Base-by-base conservation (phyloP, 2,797 vertebrate species). In the Coreius guichenoti region DNA sequence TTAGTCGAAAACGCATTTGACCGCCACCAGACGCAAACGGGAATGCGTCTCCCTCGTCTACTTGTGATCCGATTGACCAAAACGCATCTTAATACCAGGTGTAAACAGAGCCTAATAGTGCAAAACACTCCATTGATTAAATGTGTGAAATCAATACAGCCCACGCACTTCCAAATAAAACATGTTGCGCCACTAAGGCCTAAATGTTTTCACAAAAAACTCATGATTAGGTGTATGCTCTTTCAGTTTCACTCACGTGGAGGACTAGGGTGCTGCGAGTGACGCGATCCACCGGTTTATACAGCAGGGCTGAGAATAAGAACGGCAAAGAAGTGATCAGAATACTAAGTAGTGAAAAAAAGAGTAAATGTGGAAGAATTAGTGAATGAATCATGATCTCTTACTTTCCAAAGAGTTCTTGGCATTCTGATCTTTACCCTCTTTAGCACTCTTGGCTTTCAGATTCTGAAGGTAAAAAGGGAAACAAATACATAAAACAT, bases 221-320 rank as follows among this genome's bases (percentile, higher is more conserved):
- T 1, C 8, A 17, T 11, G 6, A 21, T 69, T 21, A 43, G n/a
- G 5, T 29, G 33, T 8, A 23, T 51, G 17, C 39, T 36, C 74
- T 68, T 67, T 81, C 4, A 69, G 43, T 33, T 80, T 80, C 14
- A 98, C 98, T 98, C 91, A 99, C 98, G 26, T 99, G 98, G 65
- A 99, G 93, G 21, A 99, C 98, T 81, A 99, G 93, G 0, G 98
- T 99, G 94, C 97, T 99, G 89, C 98, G 96, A 0, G 98, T 99
- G 89, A 99, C 98, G 86, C 97, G 94, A 93, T 99, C 98, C 93
- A 99, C 98, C 0, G 98, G 98, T 91, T 99, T 99, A 90, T 99
- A 99, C 0, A 99, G 93, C 69, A 99, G 93, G 84, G 97, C 98
- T 99, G 75, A 56, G 36, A 82, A 72, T 29, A 4, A 73, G 33